phyloP scores from a whole-genome alignment of 2,888 invertebrate genomes.

The Arge pagana region DNA sequence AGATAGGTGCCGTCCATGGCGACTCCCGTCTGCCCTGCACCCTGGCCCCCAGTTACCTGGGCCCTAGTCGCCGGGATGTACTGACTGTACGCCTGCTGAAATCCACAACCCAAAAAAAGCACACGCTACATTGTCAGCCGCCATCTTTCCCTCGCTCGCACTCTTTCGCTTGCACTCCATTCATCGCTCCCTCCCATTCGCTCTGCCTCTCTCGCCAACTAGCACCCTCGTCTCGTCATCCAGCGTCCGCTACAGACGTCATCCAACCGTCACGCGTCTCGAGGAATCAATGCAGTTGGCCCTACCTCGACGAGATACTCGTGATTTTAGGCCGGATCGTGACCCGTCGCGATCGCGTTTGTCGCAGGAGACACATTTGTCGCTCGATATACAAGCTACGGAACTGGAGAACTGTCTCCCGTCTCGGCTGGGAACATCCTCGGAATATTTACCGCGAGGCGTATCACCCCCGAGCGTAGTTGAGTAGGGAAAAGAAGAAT shows the following conservation, averaged over 20 bases:
- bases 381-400: too few relatives aligned
- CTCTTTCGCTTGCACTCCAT: slow-evolving; percentile 49
- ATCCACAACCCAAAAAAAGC: slow-evolving; percentile 59
- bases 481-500: too few relatives aligned
- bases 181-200: slow-evolving; percentile 32
- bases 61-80: slow-evolving; percentile 85
- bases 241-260: background rate
- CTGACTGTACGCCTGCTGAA: slow-evolving; percentile 82
- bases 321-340: too few relatives aligned
- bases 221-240: background rate
- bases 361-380: too few relatives aligned
- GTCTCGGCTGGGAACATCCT: too few relatives aligned
- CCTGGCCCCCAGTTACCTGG: slow-evolving; percentile 64
- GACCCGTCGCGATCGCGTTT: too few relatives aligned
- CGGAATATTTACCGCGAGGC: too few relatives aligned
- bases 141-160: background rate
- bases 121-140: slow-evolving; percentile 54
- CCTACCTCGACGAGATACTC: too few relatives aligned
- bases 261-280: background rate
- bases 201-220: background rate
- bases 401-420: too few relatives aligned
- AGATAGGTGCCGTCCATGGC: slow-evolving; percentile 85
- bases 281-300: background rate
- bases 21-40: slow-evolving; percentile 74
- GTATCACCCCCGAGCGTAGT: too few relatives aligned